A percentile compares a stretch with the other conserved stretches of the same genome.
Evolutionary conservation across 2,797 vertebrate species (phyloP).

Genomic region (Pangasius mekongensis): DNA sequence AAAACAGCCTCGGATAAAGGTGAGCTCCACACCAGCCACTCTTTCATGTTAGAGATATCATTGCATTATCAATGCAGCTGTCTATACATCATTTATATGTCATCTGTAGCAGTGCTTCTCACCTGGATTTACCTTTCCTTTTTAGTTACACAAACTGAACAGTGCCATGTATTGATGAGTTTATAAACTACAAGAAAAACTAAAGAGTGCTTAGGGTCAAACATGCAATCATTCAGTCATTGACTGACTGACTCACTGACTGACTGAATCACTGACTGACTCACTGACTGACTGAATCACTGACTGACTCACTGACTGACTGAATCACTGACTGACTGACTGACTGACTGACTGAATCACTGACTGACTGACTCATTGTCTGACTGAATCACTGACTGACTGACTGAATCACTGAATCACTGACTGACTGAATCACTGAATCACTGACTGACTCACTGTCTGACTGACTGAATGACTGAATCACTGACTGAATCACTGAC

Average conservation of each 20-base stretch:
- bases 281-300: background rate
- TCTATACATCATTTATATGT: background rate
- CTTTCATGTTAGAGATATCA: background rate
- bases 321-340: background rate
- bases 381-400: background rate
- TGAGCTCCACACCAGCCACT: slow-evolving; percentile 55
- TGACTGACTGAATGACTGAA: background rate
- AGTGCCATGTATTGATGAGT: background rate
- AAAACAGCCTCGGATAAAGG: slow-evolving; percentile 85
- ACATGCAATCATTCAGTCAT: background rate
- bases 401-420: background rate
- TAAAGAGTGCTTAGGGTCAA: background rate
- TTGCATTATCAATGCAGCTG: background rate
- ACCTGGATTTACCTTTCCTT: background rate
- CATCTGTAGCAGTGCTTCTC: background rate
- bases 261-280: background rate
- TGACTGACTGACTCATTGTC: background rate
- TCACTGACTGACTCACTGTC: background rate
- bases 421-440: rapidly evolving
- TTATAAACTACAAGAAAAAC: background rate
- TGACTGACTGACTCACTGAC: too few relatives aligned
- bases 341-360: too few relatives aligned
- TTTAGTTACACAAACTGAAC: background rate
- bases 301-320: too few relatives aligned
- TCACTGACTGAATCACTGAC: too few relatives aligned